These are phyloP conservation scores for Drosophila sechellia DNA, from an alignment of 1,140 invertebrate genomes.

Conservation along the genomic window DNA sequence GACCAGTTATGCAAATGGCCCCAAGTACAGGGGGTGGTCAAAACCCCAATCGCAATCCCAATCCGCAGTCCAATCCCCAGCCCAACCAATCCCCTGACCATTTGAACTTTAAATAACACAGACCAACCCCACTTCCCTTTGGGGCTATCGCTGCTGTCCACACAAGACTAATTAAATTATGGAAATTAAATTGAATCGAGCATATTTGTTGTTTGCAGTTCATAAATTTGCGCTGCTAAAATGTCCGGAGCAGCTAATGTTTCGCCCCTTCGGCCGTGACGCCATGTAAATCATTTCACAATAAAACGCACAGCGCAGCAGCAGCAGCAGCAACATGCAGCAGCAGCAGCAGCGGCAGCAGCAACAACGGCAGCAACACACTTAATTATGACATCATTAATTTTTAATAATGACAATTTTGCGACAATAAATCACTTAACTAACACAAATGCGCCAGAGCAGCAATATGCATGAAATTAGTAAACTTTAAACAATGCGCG, in stretches of 20 bases:
- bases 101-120: not conserved
- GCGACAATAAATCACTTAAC: constrained; percentile 81
- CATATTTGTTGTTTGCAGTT: constrained; percentile 72
- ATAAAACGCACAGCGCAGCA: constrained; percentile 61
- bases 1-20: constrained; percentile 36
- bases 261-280: constrained; percentile 11
- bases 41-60: not conserved
- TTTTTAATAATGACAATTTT: constrained; percentile 83
- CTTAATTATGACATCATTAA: constrained; percentile 83
- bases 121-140: not conserved
- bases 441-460: constrained; percentile 56
- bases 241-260: constrained; percentile 52
- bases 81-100: not conserved
- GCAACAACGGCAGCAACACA: constrained; percentile 29
- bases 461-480: constrained; percentile 66
- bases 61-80: not conserved
- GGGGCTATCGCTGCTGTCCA: constrained; percentile 9
- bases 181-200: constrained; percentile 72
- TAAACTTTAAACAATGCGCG: constrained; percentile 65
- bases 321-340: constrained; percentile 11
- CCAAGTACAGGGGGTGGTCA: not conserved
- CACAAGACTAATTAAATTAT: constrained; percentile 72
- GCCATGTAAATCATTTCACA: constrained; percentile 75
- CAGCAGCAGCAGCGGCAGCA: constrained; percentile 9
- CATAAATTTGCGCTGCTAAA: constrained; percentile 69